phyloP scores from a whole-genome alignment of 2,797 vertebrate species.

The Betta splendens region DNA sequence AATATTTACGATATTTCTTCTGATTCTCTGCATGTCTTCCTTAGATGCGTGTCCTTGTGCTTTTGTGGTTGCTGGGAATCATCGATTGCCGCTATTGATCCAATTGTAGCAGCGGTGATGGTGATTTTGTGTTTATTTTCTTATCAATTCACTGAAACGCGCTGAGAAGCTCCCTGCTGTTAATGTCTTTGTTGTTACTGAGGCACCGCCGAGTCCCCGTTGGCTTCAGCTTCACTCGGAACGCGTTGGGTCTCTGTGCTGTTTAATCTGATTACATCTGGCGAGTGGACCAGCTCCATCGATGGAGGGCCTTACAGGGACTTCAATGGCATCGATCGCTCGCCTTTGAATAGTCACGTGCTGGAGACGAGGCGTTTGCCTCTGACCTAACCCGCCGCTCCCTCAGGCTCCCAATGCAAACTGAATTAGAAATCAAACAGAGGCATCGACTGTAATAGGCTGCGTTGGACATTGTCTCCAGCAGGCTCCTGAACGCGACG shows the following conservation, averaged over 20 bases:
- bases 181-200: conserved; percentile 19
- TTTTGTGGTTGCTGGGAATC: conserved; percentile 7
- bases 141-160: conserved; percentile 20
- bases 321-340: conserved; percentile 42
- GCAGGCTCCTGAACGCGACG: conserved; percentile 13
- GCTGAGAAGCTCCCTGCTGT: conserved; percentile 19
- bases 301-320: conserved; percentile 18
- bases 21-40: conserved; percentile 30
- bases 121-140: conserved; percentile 26
- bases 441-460: conserved; percentile 30
- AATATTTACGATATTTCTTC: conserved; percentile 41
- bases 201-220: conserved; percentile 23
- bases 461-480: conserved; percentile 16
- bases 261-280: background rate
- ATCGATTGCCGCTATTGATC: conserved; percentile 42
- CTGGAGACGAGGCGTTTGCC: conserved; percentile 33
- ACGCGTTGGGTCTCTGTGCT: conserved; percentile 16
- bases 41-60: conserved; percentile 13
- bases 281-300: conserved; percentile 10
- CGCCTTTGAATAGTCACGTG: conserved; percentile 51
- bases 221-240: conserved; percentile 11
- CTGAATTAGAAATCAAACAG: conserved; percentile 31
- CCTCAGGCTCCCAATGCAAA: conserved; percentile 50
- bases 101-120: conserved; percentile 23
- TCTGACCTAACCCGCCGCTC: conserved; percentile 32